Percentiles rank a stretch among this genome's conserved stretches.
These are phyloP conservation scores for Oncorhynchus masou DNA, from an alignment of 2,113 vertebrate genomes.

Conservation along the genomic window DNA sequence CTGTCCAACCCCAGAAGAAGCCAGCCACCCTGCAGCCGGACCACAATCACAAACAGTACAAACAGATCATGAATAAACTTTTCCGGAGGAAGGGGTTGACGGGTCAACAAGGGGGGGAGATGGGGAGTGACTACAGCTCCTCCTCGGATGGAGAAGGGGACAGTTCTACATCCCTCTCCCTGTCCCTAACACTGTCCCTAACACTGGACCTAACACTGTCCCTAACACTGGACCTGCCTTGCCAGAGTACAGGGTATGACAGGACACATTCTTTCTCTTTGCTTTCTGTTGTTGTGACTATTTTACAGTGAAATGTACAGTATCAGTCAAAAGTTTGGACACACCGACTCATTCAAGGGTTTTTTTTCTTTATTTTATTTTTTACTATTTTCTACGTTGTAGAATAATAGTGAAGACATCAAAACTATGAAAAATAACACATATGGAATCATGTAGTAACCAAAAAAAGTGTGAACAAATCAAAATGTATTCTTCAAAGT, in stretches of 20 bases:
- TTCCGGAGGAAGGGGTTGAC: slow-evolving; percentile 62
- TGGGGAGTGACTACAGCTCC: slow-evolving; percentile 54
- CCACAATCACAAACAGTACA: slow-evolving; percentile 75
- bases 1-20: slow-evolving; percentile 31
- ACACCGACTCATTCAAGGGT: too few relatives aligned
- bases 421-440: too few relatives aligned
- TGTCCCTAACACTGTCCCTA: neutral
- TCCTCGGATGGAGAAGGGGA: slow-evolving; percentile 73
- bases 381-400: too few relatives aligned
- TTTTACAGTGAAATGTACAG: too few relatives aligned
- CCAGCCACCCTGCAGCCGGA: slow-evolving; percentile 65
- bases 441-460: too few relatives aligned
- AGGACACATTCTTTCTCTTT: neutral
- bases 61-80: slow-evolving; percentile 82
- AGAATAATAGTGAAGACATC: too few relatives aligned
- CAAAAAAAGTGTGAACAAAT: too few relatives aligned
- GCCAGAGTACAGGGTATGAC: slow-evolving; percentile 61
- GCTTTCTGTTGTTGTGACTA: neutral
- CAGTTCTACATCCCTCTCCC: neutral
- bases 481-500: too few relatives aligned
- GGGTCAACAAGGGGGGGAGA: slow-evolving; percentile 40
- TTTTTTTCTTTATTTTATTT: too few relatives aligned
- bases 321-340: too few relatives aligned
- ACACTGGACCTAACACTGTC: neutral
- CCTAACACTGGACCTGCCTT: neutral